Percentiles rank a stretch among this genome's conserved stretches.
Evolutionary conservation across 2,797 vertebrate genomes (phyloP).

Genomic region (Gallinago solitaria): DNA sequence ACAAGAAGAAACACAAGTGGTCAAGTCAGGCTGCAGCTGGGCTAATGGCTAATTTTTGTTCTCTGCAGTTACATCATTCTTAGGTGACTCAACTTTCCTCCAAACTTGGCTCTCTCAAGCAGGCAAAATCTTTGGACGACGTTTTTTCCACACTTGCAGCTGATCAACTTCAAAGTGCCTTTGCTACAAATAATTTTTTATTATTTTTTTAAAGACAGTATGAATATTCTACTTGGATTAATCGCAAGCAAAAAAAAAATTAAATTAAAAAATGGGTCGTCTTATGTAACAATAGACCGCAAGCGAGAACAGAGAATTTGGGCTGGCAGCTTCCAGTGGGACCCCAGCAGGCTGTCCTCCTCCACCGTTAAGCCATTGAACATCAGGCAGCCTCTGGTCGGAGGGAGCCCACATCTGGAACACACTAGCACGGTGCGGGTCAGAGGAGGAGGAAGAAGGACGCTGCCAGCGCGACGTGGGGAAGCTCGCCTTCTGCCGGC

Average conservation of each 20-base stretch:
- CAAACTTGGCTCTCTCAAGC: background rate
- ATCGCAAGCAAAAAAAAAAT: background rate
- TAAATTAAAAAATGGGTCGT: background rate
- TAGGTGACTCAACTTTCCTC: background rate
- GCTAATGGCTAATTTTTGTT: background rate
- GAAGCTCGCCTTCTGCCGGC: constrained; percentile 12
- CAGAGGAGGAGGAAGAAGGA: background rate
- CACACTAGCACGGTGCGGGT: background rate
- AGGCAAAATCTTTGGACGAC: background rate
- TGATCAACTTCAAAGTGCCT: constrained; percentile 19
- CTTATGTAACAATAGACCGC: constrained; percentile 12
- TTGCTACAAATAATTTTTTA: constrained; percentile 27
- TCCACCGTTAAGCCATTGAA: background rate
- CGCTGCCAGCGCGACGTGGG: background rate
- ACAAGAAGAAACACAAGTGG: background rate
- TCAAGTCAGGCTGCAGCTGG: background rate
- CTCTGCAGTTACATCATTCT: background rate
- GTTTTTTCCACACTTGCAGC: constrained; percentile 31
- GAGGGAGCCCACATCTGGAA: constrained; percentile 41
- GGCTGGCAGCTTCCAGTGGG: constrained; percentile 1
- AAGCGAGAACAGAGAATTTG: constrained; percentile 18
- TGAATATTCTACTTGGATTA: constrained; percentile 46
- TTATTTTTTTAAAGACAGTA: background rate
- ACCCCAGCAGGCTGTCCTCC: background rate
- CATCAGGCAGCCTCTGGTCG: constrained; percentile 3